Conservation (phyloP, 2,888 invertebrate genomes). For the Orthosia incerta region DNA sequence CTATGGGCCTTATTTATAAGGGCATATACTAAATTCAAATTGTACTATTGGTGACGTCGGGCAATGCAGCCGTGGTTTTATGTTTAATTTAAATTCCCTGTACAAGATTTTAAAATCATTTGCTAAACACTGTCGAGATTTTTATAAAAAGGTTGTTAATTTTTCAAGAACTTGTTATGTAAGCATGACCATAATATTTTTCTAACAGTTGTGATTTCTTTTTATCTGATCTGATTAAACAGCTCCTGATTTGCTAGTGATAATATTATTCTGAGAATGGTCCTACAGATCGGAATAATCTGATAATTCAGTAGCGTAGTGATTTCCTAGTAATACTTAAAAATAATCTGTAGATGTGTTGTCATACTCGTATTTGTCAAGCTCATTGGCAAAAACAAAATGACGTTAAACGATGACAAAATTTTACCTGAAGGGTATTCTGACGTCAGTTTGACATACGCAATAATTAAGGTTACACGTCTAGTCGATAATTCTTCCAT, state of each 20-base stretch:
- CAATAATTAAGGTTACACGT: no score
- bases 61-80: no score
- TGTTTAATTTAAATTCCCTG: no score
- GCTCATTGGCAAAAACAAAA: not conserved
- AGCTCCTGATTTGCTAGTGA: not conserved
- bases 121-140: no score
- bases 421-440: not conserved
- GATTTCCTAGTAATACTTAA: slow-evolving; percentile 10
- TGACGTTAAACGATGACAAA: slow-evolving; percentile 8
- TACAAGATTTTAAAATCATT: no score
- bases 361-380: slow-evolving; percentile 11
- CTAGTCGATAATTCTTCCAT: no score
- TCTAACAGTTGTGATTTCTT: not conserved
- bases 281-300: not conserved
- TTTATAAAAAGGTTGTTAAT: no score
- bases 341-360: not conserved
- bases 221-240: not conserved
- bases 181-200: slow-evolving; percentile 5
- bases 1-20: no score
- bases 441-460: slow-evolving; percentile 19
- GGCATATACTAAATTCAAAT: no score
- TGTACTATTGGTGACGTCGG: no score
- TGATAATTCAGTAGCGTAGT: not conserved
- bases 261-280: not conserved
- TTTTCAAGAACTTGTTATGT: not conserved